Conservation (phyloP, 2,888 invertebrate species). For the Cheilosia vernalis region DNA sequence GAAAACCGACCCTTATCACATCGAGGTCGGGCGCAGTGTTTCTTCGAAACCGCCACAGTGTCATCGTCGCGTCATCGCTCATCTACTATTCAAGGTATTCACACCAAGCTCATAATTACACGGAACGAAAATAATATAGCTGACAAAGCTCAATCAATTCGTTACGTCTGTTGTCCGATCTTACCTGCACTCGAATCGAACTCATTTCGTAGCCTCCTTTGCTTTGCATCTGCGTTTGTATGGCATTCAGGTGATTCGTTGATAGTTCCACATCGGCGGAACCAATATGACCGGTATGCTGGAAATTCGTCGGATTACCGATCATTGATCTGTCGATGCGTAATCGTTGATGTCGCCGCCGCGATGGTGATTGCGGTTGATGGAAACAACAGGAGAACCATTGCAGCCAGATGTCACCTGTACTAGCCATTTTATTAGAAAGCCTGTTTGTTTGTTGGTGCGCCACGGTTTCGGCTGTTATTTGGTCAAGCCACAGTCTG, state of each 20-base stretch:
- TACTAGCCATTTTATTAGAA: slow-evolving; percentile 86
- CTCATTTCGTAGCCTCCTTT: slow-evolving; percentile 95
- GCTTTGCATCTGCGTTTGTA: slow-evolving; percentile 97
- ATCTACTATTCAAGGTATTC: slow-evolving; percentile 18
- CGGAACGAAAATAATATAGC: background rate
- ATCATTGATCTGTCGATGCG: slow-evolving; percentile 97
- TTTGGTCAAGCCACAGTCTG: background rate
- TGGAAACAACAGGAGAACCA: slow-evolving; percentile 96
- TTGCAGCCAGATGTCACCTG: slow-evolving; percentile 94
- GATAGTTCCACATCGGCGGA: slow-evolving; percentile 95
- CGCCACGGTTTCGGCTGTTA: slow-evolving; percentile 77
- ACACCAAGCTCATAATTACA: slow-evolving; percentile 23
- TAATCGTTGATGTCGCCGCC: slow-evolving; percentile 88
- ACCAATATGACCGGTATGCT: slow-evolving; percentile 95
- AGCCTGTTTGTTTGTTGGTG: slow-evolving; percentile 76
- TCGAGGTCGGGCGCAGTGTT: background rate
- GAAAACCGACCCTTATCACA: background rate
- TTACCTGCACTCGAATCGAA: slow-evolving; percentile 83
- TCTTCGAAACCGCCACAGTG: background rate
- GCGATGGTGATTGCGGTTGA: slow-evolving; percentile 90
- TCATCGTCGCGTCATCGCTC: background rate
- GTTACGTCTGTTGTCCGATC: slow-evolving; percentile 33
- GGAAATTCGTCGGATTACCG: slow-evolving; percentile 96
- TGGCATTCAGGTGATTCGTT: slow-evolving; percentile 91
- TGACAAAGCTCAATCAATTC: background rate